These are phyloP conservation scores for Tetramorium bicarinatum DNA, from an alignment of 2,888 invertebrate genomes.

Conservation along the genomic window DNA sequence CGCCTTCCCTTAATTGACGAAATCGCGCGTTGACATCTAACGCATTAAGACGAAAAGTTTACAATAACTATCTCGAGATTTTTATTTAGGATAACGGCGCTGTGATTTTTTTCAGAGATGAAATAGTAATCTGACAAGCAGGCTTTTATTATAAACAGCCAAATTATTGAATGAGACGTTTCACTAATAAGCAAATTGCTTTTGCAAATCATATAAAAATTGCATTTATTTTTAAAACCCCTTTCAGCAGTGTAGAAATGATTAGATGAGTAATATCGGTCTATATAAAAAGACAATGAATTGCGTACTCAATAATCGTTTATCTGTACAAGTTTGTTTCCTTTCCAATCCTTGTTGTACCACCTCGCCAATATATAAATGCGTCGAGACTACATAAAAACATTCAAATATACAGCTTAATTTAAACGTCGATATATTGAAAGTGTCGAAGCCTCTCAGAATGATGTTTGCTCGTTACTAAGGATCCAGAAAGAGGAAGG, in stretches of 20 bases:
- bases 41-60: not conserved
- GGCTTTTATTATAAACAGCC: not conserved
- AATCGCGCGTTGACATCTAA: constrained; percentile 3
- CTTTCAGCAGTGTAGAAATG: not conserved
- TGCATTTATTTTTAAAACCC: not conserved
- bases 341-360: not conserved
- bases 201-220: not conserved
- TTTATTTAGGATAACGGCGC: not conserved
- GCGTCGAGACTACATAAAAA: constrained; percentile 27
- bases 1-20: constrained; percentile 19
- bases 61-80: not conserved
- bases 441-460: constrained; percentile 31
- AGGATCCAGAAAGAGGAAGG: constrained; percentile 25
- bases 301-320: not conserved
- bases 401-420: constrained; percentile 36
- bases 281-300: not conserved
- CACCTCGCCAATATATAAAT: constrained; percentile 10
- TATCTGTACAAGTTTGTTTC: not conserved
- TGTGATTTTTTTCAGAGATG: too few species aligned
- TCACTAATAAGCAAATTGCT: not conserved
- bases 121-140: not conserved
- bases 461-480: constrained; percentile 45
- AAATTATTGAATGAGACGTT: not conserved
- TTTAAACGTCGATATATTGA: constrained; percentile 42
- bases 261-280: not conserved